These are phyloP conservation scores for Tetrapedia diversipes DNA, from an alignment of 2,888 invertebrate species.

Conservation along the genomic window DNA sequence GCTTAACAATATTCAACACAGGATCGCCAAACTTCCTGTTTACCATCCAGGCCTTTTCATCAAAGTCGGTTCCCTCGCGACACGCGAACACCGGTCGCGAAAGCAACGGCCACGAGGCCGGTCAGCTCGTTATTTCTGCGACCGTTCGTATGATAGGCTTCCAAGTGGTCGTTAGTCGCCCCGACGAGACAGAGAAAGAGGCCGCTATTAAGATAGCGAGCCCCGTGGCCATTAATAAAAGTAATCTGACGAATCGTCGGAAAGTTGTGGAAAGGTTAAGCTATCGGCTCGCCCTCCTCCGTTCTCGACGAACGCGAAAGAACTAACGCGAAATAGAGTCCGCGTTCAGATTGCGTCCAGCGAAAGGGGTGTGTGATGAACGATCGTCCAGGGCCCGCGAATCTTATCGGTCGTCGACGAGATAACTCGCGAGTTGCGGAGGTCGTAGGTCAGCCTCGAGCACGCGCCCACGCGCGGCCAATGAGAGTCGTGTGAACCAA, in stretches of 20 bases:
- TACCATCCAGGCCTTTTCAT: not conserved
- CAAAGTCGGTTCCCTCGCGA: not conserved
- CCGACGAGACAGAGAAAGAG: not conserved
- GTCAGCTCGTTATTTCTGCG: conserved; percentile 14
- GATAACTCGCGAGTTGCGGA: conserved; percentile 31
- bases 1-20: no score
- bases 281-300: not conserved
- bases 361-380: conserved; percentile 46
- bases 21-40: not conserved
- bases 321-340: conserved; percentile 27
- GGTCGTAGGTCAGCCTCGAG: conserved; percentile 32
- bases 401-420: conserved; percentile 49
- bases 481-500: conserved; percentile 49
- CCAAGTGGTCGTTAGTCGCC: conserved; percentile 3
- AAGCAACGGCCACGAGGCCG: not conserved
- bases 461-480: conserved; percentile 10
- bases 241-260: conserved; percentile 65
- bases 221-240: conserved; percentile 63
- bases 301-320: not conserved
- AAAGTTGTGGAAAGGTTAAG: conserved; percentile 54
- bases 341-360: not conserved
- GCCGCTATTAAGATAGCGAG: conserved; percentile 33
- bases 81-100: not conserved
- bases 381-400: conserved; percentile 44
- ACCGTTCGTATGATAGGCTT: conserved; percentile 6